A percentile compares a stretch with the other conserved stretches of the same genome.
Conservation (phyloP, 2,888 invertebrate species). For the Ophion ventricosus region DNA sequence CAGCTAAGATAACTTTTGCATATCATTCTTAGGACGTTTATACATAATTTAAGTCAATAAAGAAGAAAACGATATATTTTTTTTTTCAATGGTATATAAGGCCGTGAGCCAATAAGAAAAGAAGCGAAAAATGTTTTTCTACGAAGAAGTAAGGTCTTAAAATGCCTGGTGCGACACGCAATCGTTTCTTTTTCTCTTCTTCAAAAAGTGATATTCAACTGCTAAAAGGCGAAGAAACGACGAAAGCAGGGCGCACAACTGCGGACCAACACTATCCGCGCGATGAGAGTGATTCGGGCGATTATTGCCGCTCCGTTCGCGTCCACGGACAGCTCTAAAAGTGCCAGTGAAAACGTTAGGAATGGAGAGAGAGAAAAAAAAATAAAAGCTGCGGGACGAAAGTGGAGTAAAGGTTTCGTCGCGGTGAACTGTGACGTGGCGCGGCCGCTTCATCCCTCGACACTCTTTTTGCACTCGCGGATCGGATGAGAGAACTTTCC, state of each 20-base stretch:
- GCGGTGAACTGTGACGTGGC: constrained; percentile 46
- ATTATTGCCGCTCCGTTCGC: constrained; percentile 20
- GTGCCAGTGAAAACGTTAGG: not conserved
- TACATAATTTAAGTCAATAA: too few relatives aligned
- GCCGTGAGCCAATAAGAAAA: too few relatives aligned
- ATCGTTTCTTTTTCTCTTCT: too few relatives aligned
- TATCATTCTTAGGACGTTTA: too few relatives aligned
- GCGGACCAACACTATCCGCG: not conserved
- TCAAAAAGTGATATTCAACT: too few relatives aligned
- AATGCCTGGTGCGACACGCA: too few relatives aligned
- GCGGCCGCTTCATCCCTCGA: constrained; percentile 64
- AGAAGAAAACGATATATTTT: too few relatives aligned
- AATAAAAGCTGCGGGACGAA: constrained; percentile 6
- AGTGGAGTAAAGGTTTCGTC: constrained; percentile 44
- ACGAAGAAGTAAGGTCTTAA: too few relatives aligned
- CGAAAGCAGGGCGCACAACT: not conserved
- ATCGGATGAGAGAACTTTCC: constrained; percentile 47
- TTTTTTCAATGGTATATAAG: too few relatives aligned
- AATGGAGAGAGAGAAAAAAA: constrained; percentile 9
- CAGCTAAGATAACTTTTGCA: too few relatives aligned
- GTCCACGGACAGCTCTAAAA: constrained; percentile 24
- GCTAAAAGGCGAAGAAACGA: not conserved
- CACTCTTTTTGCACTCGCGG: constrained; percentile 57
- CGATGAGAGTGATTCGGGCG: constrained; percentile 4
- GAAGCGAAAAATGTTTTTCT: too few relatives aligned